Evolutionary conservation across 2,113 vertebrate genomes (phyloP), one percentile per base, ranked within the genome.

Genomic region (Neodon shergylaensis): DNA sequence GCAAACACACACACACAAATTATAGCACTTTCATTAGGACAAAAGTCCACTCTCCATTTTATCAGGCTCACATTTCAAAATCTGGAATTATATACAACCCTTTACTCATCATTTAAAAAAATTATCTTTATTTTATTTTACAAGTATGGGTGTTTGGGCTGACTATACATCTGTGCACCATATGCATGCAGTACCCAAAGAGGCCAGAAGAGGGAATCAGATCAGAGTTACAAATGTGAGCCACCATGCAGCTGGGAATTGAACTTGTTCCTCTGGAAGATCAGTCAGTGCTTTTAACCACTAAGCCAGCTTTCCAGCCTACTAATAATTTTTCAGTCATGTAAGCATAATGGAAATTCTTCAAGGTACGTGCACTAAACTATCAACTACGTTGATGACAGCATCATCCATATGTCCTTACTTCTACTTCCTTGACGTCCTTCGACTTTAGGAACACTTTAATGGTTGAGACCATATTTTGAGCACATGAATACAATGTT

Each of bases 361-460:
- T 74, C 36, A 47, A 87, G 16, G 70, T 44, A 61, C 0, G 4
- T 3, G 68, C 89, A 66, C 49, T 79, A 89, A 88, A 78, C 19
- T 39, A 36, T 44, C 84, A 91, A 42, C 4, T 9, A 17, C 21
- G 33, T 8, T 24, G 28, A 54, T 42, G 36, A 61, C 5, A 42
- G 42, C 11, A 73, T 8, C 28, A 84, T 39, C n/a, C 6, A 3
- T 19, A 33, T 22, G 52, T 81, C 72, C 97, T 92, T 94, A 99
- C 99, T 99, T 99, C 98, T 74, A 97, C 87, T 28, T 99, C 98
- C 61, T 98, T 94, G 83, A 94, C 24, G 74, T 97, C 96, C 78
- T 95, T 98, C 19, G 98, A 87, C 88, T 97, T 98, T 0, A 99
- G 96, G 95, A 99, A 99, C 0, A 81, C 97, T 97, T 99, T 99